Base-by-base conservation (phyloP, 2,113 vertebrate genomes). In the Atrichornis clamosus region DNA sequence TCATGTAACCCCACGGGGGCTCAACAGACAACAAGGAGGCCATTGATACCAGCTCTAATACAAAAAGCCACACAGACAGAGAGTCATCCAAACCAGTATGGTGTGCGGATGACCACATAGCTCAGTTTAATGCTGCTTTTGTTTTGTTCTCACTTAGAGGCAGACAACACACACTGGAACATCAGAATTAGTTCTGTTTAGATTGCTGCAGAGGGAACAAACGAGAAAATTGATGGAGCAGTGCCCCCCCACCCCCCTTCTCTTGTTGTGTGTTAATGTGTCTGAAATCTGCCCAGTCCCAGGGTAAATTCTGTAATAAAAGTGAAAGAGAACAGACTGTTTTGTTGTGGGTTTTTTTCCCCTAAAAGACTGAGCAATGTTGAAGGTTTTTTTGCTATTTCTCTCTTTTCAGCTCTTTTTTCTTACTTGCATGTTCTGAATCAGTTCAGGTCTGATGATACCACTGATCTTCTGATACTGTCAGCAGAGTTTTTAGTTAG, bases 21-120 rank as follows among this genome's bases (percentile, higher is more conserved):
- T 70, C 92, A 67, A 89, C 79, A 96, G 97, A 97, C 97, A 97
- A 98, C 98, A 98, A 98, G 98, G 97, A 97, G 69, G 64, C 98
- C 94, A 98, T 98, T 98, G 98, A 98, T 88, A 96, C 59, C 41
- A 88, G 95, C 92, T 75, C 89, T 97, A 84, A 81, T 89, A 92
- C 97, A 87, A 97, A 97, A 98, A 97, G 96, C 96, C 97, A 64
- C 87, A 82, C 93, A 97, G 96, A 93, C 88, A n/a, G 93, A 95
- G 95, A 97, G 94, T 96, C 96, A 96, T 97, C 97, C 96, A 96
- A 97, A 93, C 97, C 97, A 95, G 97, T 89, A 94, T 90, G 90
- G 94, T 97, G 95, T 95, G 96, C 68, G 97, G 97, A 97, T 97
- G 97, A 96, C 98, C 98, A 81, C 97, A 94, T 96, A 92, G 92